phyloP scores from a whole-genome alignment of 2,797 vertebrate genomes.

The Austrolebias charrua region DNA sequence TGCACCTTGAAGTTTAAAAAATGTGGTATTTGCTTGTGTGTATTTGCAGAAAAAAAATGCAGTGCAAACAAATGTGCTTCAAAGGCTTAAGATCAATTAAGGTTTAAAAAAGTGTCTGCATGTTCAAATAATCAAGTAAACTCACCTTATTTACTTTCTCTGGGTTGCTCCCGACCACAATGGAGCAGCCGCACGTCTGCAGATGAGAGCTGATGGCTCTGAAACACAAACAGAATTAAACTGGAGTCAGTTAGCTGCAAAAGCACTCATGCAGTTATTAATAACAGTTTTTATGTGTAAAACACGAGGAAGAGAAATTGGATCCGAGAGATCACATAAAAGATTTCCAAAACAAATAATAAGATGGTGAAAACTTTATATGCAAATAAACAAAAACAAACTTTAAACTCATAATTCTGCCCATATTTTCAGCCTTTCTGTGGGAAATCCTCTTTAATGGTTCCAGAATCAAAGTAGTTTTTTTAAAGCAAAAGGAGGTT shows the following conservation, averaged over 20 bases:
- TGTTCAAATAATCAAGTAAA: constrained; percentile 4
- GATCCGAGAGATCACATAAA: neutral
- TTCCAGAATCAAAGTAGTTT: too few species aligned
- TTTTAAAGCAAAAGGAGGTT: neutral
- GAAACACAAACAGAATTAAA: constrained; percentile 50
- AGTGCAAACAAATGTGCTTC: too few species aligned
- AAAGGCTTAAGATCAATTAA: too few species aligned
- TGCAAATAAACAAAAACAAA: too few species aligned
- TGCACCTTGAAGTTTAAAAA: too few species aligned
- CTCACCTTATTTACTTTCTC: constrained; percentile 98
- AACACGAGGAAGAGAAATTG: neutral
- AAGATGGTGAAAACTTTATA: too few species aligned
- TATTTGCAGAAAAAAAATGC: too few species aligned
- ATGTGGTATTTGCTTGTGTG: too few species aligned
- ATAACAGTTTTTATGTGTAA: constrained; percentile 21
- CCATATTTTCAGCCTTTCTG: too few species aligned
- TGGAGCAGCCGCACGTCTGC: constrained; percentile 97
- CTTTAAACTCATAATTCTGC: too few species aligned
- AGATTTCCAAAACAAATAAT: too few species aligned
- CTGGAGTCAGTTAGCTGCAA: constrained; percentile 24
- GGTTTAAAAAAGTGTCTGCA: neutral
- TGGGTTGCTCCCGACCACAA: constrained; percentile 95
- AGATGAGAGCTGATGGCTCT: constrained; percentile 98
- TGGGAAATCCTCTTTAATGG: too few species aligned
- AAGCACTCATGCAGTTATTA: constrained; percentile 16